These are phyloP conservation scores for Ypsolopha sequella DNA, from an alignment of 2,888 invertebrate species.

Conservation along the genomic window DNA sequence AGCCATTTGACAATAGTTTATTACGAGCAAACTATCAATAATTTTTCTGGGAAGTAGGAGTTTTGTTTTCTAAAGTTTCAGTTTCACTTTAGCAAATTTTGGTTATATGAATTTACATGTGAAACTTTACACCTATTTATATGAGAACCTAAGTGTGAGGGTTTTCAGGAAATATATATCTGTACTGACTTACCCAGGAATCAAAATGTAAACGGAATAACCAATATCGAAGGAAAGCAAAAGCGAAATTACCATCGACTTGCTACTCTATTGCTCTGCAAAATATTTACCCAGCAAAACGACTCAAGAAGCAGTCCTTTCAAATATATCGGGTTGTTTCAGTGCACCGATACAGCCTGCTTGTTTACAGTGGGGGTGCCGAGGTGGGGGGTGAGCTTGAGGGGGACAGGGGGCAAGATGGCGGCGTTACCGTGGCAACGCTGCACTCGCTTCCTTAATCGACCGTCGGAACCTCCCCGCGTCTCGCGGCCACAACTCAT, in stretches of 20 bases:
- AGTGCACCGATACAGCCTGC: conserved; percentile 63
- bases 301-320: conserved; percentile 33
- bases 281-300: conserved; percentile 31
- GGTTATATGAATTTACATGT: too few species aligned
- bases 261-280: neutral
- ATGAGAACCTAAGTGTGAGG: too few species aligned
- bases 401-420: conserved; percentile 51
- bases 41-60: too few species aligned
- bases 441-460: conserved; percentile 70
- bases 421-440: conserved; percentile 66
- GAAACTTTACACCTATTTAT: too few species aligned
- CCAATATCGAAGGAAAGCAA: neutral
- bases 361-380: conserved; percentile 56
- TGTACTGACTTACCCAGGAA: neutral
- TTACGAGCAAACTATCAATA: too few species aligned
- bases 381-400: conserved; percentile 16
- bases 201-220: neutral
- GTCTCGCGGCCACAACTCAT: conserved; percentile 34
- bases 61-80: too few species aligned
- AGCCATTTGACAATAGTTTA: too few species aligned
- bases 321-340: conserved; percentile 66
- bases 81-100: too few species aligned
- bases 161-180: too few species aligned
- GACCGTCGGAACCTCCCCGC: conserved; percentile 53
- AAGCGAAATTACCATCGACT: neutral